Base-by-base conservation (phyloP, 2,797 vertebrate genomes). In the Strix occidentalis region DNA sequence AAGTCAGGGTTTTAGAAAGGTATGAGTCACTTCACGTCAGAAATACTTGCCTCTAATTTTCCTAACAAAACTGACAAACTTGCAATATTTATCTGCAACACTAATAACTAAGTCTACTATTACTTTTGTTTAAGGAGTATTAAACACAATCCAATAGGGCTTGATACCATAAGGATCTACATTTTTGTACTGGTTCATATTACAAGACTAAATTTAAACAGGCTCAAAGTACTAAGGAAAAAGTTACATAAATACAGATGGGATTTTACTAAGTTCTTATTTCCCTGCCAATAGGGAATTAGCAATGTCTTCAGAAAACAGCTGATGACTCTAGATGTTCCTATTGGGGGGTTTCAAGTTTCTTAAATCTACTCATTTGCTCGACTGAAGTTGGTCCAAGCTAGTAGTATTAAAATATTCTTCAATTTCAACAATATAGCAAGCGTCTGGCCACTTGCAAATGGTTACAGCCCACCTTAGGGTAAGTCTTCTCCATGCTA, bases 191-290 rank as follows among this genome's bases (percentile, higher is more conserved):
- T 4, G 70, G 77, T 58, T 94, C 25, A 2, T 23, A 84, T 82
- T 81, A 72, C 54, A 61, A 46, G 45, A 75, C 54, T 89, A 68
- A 90, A 90, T 86, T 72, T 82, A 61, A 92, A 80, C 29, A 58
- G 48, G 80, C 35, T 94, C 28, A 72, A 77, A 78, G 58, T 31
- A 79, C 50, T 57, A 84, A 43, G 21, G 43, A 78, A 92, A 65
- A 89, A 39, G 35, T 84, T 90, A 78, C 26, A 90, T 46, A 86
- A 91, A 89, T 41, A 71, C 18, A 68, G 16, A 82, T 28, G n/a
- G 61, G 81, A 87, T 91, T 89, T 96, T 82, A 82, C 63, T 20
- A 56, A 46, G 63, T 79, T 86, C 81, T 78, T 28, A 78, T 57
- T 57, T 75, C 76, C 46, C 43, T 63, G 77, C 83, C 92, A 88